These are phyloP conservation scores for Acanthis flammea DNA, from an alignment of 2,797 vertebrate genomes.

Conservation along the genomic window DNA sequence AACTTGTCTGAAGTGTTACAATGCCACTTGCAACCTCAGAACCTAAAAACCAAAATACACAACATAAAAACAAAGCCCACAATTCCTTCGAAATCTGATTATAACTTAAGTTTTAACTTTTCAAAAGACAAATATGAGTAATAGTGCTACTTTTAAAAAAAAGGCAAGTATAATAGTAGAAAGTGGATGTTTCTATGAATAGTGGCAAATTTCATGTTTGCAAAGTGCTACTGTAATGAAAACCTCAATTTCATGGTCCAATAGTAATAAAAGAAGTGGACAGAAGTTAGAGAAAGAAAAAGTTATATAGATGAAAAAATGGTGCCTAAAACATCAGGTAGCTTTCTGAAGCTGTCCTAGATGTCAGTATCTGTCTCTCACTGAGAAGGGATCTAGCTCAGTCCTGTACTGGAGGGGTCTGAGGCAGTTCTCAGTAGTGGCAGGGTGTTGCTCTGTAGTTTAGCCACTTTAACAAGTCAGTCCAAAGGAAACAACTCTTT, in stretches of 20 bases:
- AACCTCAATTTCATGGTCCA: neutral
- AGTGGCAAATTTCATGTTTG: neutral
- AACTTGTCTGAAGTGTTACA: neutral
- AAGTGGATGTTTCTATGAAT: neutral
- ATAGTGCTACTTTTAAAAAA: neutral
- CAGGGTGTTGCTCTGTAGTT: neutral
- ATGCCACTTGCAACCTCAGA: neutral
- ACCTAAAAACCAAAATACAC: neutral
- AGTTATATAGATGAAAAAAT: neutral
- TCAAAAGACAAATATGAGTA: neutral
- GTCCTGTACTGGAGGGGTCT: rapidly evolving
- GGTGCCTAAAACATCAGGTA: neutral
- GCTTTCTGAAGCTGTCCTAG: neutral
- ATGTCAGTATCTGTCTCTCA: neutral
- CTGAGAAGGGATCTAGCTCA: neutral
- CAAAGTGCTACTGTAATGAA: neutral
- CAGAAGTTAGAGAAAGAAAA: neutral
- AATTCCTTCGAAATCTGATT: neutral
- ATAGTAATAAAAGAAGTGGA: neutral
- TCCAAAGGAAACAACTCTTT: neutral
- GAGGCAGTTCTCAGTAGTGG: neutral
- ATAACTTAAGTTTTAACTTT: neutral
- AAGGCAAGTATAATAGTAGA: neutral
- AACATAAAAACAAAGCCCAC: rapidly evolving
- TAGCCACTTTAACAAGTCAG: neutral